Evolutionary conservation across 2,797 vertebrate species (phyloP), one percentile per base, ranked within the genome.

Genomic region (Platalea minor): DNA sequence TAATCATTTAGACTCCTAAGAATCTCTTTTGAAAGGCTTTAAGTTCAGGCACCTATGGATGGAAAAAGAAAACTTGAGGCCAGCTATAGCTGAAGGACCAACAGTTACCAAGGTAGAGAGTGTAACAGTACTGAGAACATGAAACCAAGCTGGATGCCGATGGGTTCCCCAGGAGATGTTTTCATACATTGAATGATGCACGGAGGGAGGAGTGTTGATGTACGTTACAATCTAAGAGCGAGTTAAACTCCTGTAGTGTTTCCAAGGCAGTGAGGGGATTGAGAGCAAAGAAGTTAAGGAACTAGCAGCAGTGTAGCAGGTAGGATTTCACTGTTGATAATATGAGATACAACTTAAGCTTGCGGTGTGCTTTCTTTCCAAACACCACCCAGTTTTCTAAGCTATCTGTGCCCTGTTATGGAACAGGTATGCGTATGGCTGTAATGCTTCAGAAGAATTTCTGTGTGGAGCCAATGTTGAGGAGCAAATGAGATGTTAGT

Each of bases 151-250:
- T 76, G 59, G 25, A 5, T 75, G 70, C 43, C n/a, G 10, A 2
- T 2, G 2, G 8, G 10, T 46, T 88, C 48, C 65, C 24, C 19
- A 5, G 19, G 20, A 46, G 51, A 26, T 69, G 25, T 15, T 65
- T 46, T 45, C 25, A n/a, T 54, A 7, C 2, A 0, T 3, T 57
- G 45, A 59, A 10, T 54, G 68, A 23, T 29, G 19, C 13, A 7
- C 13, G 33, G 3, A 24, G 29, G 31, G 48, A 35, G 46, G 19
- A 48, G 33, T 14, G 33, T 19, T 54, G 67, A 17, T 59, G 35
- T 19, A 11, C 0, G 0, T 26, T 59, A 16, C 23, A 59, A 10
- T 24, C 20, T 4, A 13, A 17, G 65, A 78, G 57, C 2, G 37
- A 46, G 16, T 72, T 78, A 25, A 78, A 46, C n/a, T 73, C 29